Conservation (phyloP, 2,797 vertebrate species). For the Argyrosomus regius region DNA sequence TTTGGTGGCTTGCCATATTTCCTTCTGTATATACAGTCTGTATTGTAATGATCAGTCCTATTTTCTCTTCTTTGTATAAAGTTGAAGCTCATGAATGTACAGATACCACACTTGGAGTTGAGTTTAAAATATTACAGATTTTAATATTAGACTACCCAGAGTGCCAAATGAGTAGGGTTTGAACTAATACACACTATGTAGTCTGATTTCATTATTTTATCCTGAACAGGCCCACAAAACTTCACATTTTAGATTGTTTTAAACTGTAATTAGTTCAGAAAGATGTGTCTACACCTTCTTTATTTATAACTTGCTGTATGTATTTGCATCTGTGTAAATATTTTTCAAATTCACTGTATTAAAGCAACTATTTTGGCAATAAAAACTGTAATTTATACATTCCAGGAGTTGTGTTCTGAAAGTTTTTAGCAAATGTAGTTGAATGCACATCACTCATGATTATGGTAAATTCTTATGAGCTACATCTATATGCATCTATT, state of each 20-base stretch:
- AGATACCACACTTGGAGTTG: neutral
- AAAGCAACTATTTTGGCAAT: conserved; percentile 32
- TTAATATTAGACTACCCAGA: conserved; percentile 19
- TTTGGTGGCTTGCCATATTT: conserved; percentile 39
- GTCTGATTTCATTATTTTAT: neutral
- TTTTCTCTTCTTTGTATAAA: conserved; percentile 4
- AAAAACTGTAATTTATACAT: conserved; percentile 32
- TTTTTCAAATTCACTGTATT: conserved; percentile 21
- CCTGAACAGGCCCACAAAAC: neutral
- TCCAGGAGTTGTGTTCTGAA: neutral
- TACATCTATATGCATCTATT: neutral
- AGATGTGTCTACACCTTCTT: neutral
- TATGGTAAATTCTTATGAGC: neutral
- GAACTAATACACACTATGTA: neutral
- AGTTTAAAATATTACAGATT: conserved; percentile 9
- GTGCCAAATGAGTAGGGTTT: conserved; percentile 59
- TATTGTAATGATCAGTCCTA: conserved; percentile 5
- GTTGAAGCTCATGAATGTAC: conserved; percentile 4
- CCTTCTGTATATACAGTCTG: conserved; percentile 2
- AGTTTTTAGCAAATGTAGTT: neutral
- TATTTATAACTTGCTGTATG: conserved; percentile 8
- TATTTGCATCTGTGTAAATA: conserved; percentile 23
- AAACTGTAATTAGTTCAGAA: conserved; percentile 4
- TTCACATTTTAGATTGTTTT: conserved; percentile 11
- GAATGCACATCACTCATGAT: neutral